phyloP scores from a whole-genome alignment of 2,113 vertebrate species.

The Thalassoma bifasciatum region DNA sequence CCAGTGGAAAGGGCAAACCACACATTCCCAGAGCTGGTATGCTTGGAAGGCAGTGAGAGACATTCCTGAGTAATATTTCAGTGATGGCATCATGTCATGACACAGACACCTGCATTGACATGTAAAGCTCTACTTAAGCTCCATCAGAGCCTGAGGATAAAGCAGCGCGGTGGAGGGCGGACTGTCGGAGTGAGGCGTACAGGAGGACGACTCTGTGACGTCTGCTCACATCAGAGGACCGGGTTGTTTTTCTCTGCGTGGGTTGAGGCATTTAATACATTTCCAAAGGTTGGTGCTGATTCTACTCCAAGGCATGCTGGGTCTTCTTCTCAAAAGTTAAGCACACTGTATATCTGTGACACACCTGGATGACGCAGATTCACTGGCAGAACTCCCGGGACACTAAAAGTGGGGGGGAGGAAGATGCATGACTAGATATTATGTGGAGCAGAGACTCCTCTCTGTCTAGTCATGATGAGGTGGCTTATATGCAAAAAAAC shows the following conservation, averaged over 20 bases:
- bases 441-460: neutral
- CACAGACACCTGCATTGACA: constrained; percentile 54
- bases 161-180: constrained; percentile 18
- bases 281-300: constrained; percentile 29
- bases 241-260: constrained; percentile 26
- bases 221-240: constrained; percentile 38
- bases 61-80: constrained; percentile 61
- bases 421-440: constrained; percentile 4
- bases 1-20: constrained; percentile 5
- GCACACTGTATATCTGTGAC: constrained; percentile 11
- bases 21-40: constrained; percentile 39
- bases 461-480: constrained; percentile 5
- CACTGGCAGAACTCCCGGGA: constrained; percentile 4
- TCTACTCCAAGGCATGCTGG: constrained; percentile 36
- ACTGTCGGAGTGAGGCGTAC: constrained; percentile 37
- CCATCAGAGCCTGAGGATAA: constrained; percentile 11
- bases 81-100: constrained; percentile 59
- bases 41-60: constrained; percentile 33
- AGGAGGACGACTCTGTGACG: constrained; percentile 45
- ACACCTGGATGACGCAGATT: constrained; percentile 65
- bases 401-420: constrained; percentile 8
- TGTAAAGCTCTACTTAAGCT: constrained; percentile 39
- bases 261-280: neutral
- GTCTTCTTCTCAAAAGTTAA: constrained; percentile 14
- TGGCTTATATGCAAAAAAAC: too few species aligned